Base-by-base conservation (phyloP, 2,113 vertebrate genomes). In the Sigmodon hispidus region DNA sequence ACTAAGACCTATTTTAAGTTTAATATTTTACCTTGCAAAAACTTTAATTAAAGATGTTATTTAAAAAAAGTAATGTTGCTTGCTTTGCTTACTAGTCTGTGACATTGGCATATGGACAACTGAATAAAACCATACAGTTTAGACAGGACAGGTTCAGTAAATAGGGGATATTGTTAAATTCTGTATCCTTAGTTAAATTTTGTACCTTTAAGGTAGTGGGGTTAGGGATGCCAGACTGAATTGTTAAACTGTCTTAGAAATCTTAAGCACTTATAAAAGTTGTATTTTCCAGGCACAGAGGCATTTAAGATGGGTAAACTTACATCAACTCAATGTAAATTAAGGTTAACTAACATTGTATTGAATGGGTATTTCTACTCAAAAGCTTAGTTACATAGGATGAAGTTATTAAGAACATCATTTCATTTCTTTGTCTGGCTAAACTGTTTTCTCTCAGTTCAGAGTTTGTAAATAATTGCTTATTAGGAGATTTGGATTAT, bases 1-100 rank as follows among this genome's bases (percentile, higher is more conserved):
- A 98, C 98, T 99, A 99, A 99, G 98, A 99, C 98, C 98, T 98
- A 98, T 99, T 99, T 99, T 98, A 98, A 98, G 98, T 99, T 99
- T 99, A 99, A 98, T 99, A 99, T 99, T 99, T 99, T 99, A 99
- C 98, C 98, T 99, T 99, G 99, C 99, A 99, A 99, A 99, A 98
- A 98, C 97, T 98, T 99, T 99, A 99, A 99, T 99, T 99, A 99
- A 99, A 99, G 98, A 99, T 99, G 98, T 99, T 99, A 99, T 99
- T 99, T 99, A 99, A 99, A 98, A 99, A 98, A 98, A 83, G 80
- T 91, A 98, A 97, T 94, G 93, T 97, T 97, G 98, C 98, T 96
- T 97, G 97, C 90, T 97, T 96, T 97, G 90, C 94, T 97, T 97
- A 94, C 89, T 95, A 94, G 85, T 95, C 50, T 94, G 73, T 95